Evolutionary conservation across 2,113 vertebrate genomes (phyloP), one percentile per base, ranked within the genome.

Genomic region (Percopsis transmontana): DNA sequence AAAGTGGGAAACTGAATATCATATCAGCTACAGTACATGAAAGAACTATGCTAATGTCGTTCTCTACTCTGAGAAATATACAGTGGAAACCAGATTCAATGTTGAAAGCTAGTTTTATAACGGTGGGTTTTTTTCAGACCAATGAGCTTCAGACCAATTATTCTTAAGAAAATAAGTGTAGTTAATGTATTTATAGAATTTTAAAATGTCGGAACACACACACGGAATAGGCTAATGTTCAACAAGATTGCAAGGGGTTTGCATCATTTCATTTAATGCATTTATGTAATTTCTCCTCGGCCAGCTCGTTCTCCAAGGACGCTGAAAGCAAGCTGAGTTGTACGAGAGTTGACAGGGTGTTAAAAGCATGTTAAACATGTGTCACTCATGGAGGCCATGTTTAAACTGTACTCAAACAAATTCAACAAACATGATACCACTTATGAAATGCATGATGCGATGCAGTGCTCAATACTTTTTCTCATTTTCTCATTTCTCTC

Each of bases 1-100:
- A 19, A 48, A 48, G 47, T 6, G n/a, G n/a, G 47, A n/a, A 48
- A 7, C 47, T 48, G 47, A 48, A 33, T 55, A 55, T 55, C 53
- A 55, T 33, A 24, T 33, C 24, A 38, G 23, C 14, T 38, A 24
- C 2, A 47, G 44, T n/a, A n/a, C 47, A 48, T 48, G 47, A 48
- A 48, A 48, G 47, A 48, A 19, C 14, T 8, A 48, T 48, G 47
- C 7, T 18, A 48, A 48, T 48, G 15, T n/a, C n/a, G 4, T n/a
- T 48, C n/a, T 48, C 16, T n/a, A 9, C 6, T 48, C 47, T 48
- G 47, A 48, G n/a, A 18, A 3, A 15, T 19, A 48, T n/a, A 12
- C 12, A 33, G 27, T 44, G 47, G n/a, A 48, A 48, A 5, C 47
- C 16, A 48, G 47, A 48, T n/a, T 5, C n/a, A n/a, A 44, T 44